Evolutionary conservation across 2,113 vertebrate genomes (phyloP).

Genomic region (Guaruba guarouba): DNA sequence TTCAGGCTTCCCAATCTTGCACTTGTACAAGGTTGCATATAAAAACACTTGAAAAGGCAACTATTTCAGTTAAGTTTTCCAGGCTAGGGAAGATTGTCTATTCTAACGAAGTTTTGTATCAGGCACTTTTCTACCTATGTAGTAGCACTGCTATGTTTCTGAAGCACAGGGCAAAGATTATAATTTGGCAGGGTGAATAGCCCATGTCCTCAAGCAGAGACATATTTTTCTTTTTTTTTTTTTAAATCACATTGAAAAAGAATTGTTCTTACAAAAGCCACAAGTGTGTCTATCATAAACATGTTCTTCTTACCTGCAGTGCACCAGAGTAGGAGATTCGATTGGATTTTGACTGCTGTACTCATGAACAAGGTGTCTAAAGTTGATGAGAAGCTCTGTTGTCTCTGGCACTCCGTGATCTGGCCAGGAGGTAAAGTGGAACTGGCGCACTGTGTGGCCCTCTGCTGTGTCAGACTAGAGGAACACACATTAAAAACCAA

Average conservation of each 20-base stretch:
- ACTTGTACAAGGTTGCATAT: not conserved
- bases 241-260: not conserved
- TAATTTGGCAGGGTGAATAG: not conserved
- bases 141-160: not conserved
- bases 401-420: constrained; percentile 92
- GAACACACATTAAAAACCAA: not conserved
- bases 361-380: constrained; percentile 89
- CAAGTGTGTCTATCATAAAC: not conserved
- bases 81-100: not conserved
- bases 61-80: not conserved
- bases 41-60: not conserved
- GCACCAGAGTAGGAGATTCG: constrained; percentile 86
- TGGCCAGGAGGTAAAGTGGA: constrained; percentile 97
- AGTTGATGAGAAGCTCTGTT: constrained; percentile 92
- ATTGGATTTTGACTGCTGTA: constrained; percentile 85
- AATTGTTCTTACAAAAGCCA: not conserved
- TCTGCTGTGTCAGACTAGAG: constrained; percentile 81
- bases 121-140: not conserved
- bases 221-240: not conserved
- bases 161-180: not conserved
- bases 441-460: constrained; percentile 86
- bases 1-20: not conserved
- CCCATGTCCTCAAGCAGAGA: not conserved
- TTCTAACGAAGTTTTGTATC: not conserved
- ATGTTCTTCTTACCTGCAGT: constrained; percentile 86